These are phyloP conservation scores for Typhlomys cinereus DNA, from an alignment of 2,113 vertebrate species.

Conservation along the genomic window DNA sequence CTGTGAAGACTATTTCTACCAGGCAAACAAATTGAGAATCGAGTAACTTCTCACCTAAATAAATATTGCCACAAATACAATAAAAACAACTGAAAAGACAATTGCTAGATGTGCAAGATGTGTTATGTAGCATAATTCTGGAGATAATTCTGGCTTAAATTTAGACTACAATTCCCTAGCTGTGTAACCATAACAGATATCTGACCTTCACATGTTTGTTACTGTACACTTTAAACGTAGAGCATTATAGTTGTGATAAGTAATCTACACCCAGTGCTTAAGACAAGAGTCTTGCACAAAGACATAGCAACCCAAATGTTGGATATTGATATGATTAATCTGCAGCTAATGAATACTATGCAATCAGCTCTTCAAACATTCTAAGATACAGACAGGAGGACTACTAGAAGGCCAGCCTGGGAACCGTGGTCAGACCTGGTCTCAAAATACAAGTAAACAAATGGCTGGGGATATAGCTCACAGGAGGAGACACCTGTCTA, in stretches of 20 bases:
- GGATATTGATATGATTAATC: background rate
- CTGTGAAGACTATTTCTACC: background rate
- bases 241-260: background rate
- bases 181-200: background rate
- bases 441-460: background rate
- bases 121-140: background rate
- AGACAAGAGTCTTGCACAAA: background rate
- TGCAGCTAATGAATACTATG: background rate
- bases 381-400: background rate
- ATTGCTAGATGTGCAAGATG: background rate
- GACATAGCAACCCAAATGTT: background rate
- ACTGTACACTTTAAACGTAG: background rate
- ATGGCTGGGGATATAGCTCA: no score
- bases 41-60: background rate
- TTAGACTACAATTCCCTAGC: background rate
- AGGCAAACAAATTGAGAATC: slow-evolving; percentile 23
- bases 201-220: background rate
- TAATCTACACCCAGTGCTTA: background rate
- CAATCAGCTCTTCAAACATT: no score
- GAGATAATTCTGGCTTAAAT: background rate
- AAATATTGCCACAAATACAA: background rate
- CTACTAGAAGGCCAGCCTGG: background rate
- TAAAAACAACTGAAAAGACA: background rate
- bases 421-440: background rate
- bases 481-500: no score